Evolutionary conservation across 2,888 invertebrate species (phyloP), one percentile per base, ranked within the genome.

Genomic region (Atethmia centrago): DNA sequence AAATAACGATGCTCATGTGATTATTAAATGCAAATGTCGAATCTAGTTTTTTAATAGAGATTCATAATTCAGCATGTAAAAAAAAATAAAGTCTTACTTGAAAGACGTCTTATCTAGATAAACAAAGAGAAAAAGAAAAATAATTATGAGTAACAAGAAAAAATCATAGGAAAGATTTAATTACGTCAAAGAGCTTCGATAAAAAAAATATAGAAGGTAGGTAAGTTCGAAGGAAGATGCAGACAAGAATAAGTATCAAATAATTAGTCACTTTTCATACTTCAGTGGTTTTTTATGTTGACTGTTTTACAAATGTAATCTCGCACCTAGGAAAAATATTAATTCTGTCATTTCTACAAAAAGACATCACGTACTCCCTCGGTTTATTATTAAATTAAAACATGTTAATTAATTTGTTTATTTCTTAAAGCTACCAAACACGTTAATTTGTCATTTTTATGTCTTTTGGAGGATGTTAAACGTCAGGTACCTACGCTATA

Each of bases 351-450:
- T 47, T 40, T 45, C 14, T 56, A 55, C 31, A 62, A 75, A 64
- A 53, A 51, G 42, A 1, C 10, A 61, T 36, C 1, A 40, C 14
- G 47, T 4, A 10, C 14, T 56, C 65, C 31, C 14, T 31, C 36
- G 19, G 8, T 36, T 42, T 5, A 31, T 9, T n/a, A 31, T 51
- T 40, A 56, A 68, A 21, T 25, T 9, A 49, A 55, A 70, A 42
- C 47, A 16, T 64, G 58, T 56, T 76, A 49, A 67, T 53, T 42
- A 28, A 58, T 45, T 51, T 25, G 4, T 40, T 59, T 75, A 25
- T 40, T 59, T 47, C 14, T 25, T 14, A 58, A 66, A 55, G 4
- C 12, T 66, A n/a, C 7, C 40, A 63, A 56, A 28, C 58, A 53
- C 5, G 49, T 65, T 65, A 56, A 65, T 74, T 69, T 56, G 21